phyloP scores from a whole-genome alignment of 2,888 invertebrate species.

The Eumacrocentrus americanus region DNA sequence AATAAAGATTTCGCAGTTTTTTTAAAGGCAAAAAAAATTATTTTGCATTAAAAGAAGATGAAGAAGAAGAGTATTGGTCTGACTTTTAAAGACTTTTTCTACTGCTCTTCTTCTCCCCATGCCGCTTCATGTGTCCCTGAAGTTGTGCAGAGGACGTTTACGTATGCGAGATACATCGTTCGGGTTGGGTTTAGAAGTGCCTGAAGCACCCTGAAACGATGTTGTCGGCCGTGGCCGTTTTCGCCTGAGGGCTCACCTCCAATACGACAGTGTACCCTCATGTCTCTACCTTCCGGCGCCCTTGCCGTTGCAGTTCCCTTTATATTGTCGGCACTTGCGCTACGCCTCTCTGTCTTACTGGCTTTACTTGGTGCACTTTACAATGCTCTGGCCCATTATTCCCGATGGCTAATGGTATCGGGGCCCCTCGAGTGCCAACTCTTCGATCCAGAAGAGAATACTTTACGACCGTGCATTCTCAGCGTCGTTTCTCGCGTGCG shows the following conservation, averaged over 20 bases:
- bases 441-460: slow-evolving; percentile 40
- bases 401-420: slow-evolving; percentile 53
- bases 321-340: slow-evolving; percentile 48
- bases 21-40: neutral
- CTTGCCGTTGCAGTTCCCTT: slow-evolving; percentile 38
- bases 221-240: slow-evolving; percentile 60
- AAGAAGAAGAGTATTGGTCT: too few relatives aligned
- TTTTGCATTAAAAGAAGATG: too few relatives aligned
- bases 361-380: slow-evolving; percentile 24
- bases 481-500: neutral
- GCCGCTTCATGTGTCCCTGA: neutral
- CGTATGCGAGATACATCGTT: slow-evolving; percentile 49
- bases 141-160: slow-evolving; percentile 38
- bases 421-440: slow-evolving; percentile 13
- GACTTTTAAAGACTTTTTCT: neutral
- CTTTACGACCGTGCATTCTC: slow-evolving; percentile 53
- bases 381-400: slow-evolving; percentile 54
- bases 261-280: slow-evolving; percentile 48
- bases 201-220: slow-evolving; percentile 54
- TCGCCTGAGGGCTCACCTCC: slow-evolving; percentile 46
- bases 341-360: slow-evolving; percentile 10
- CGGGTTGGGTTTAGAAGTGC: slow-evolving; percentile 52
- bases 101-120: slow-evolving; percentile 30
- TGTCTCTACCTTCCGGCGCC: slow-evolving; percentile 3
- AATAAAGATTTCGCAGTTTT: neutral